Percentiles rank a stretch among this genome's conserved stretches.
Conservation (phyloP, 2,888 invertebrate genomes). For the Scelioninae gen. 2 region DNA sequence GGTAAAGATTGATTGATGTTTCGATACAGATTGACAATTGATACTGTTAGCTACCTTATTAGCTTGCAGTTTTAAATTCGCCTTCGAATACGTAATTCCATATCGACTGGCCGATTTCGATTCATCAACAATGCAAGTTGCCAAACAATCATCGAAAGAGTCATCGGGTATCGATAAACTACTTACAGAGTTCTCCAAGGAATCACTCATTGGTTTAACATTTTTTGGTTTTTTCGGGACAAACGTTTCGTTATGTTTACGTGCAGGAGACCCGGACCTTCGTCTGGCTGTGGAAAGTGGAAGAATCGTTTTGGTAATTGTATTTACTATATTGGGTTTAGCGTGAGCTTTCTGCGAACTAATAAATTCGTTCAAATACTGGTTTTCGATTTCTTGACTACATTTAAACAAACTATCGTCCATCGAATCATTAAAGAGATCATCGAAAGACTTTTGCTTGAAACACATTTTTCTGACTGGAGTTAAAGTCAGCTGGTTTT, state of each 20-base stretch:
- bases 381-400: slow-evolving; percentile 39
- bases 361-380: slow-evolving; percentile 6
- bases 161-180: slow-evolving; percentile 42
- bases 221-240: slow-evolving; percentile 7
- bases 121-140: slow-evolving; percentile 19
- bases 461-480: slow-evolving; percentile 9
- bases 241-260: too few relatives aligned
- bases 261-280: slow-evolving; percentile 6
- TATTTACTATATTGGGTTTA: background rate
- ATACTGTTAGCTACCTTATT: background rate
- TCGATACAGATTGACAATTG: background rate
- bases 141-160: slow-evolving; percentile 45
- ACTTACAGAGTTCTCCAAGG: background rate
- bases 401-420: slow-evolving; percentile 26
- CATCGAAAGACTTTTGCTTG: slow-evolving; percentile 25
- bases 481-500: slow-evolving; percentile 1
- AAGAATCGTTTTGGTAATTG: background rate
- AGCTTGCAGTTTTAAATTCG: background rate
- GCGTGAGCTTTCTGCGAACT: background rate
- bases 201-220: background rate
- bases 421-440: slow-evolving; percentile 36
- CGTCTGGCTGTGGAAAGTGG: background rate
- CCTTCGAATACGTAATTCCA: slow-evolving; percentile 12
- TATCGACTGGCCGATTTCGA: background rate
- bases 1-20: background rate